Conservation (phyloP, 2,888 invertebrate species). For the Plagiodera versicolora region DNA sequence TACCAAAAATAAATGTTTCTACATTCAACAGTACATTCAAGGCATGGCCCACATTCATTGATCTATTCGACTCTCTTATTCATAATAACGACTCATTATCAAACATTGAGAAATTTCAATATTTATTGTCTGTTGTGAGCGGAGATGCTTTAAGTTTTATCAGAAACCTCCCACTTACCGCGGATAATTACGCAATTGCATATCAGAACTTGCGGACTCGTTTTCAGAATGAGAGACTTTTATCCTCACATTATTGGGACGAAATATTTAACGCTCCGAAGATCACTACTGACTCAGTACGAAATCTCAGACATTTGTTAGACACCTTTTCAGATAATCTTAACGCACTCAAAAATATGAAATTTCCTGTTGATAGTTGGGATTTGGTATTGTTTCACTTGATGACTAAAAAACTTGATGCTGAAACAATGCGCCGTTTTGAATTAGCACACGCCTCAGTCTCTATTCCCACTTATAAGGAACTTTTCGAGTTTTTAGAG, state of each 20-base stretch:
- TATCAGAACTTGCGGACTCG: not conserved
- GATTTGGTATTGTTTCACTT: slow-evolving; percentile 9
- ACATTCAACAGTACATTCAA: not conserved
- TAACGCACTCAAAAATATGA: not conserved
- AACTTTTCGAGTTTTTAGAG: not conserved
- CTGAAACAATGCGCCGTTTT: not conserved
- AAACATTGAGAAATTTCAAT: slow-evolving; percentile 10
- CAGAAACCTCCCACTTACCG: not conserved
- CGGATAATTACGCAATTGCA: not conserved
- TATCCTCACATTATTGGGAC: not conserved
- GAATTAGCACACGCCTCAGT: not conserved
- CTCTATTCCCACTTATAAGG: not conserved
- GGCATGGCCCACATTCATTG: slow-evolving; percentile 3
- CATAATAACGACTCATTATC: slow-evolving; percentile 2
- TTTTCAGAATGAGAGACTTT: slow-evolving; percentile 1
- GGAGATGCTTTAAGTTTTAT: not conserved
- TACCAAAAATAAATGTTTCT: not conserved
- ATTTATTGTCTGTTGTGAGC: not conserved
- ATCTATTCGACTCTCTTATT: not conserved
- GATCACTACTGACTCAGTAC: not conserved
- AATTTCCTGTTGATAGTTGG: not conserved
- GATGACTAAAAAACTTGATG: slow-evolving; percentile 6
- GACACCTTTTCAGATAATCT: slow-evolving; percentile 1
- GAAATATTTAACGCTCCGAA: not conserved
- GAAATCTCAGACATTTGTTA: not conserved